Base-by-base conservation (phyloP, 92 coral and sea anemone species). In the Actinernus sp. region DNA sequence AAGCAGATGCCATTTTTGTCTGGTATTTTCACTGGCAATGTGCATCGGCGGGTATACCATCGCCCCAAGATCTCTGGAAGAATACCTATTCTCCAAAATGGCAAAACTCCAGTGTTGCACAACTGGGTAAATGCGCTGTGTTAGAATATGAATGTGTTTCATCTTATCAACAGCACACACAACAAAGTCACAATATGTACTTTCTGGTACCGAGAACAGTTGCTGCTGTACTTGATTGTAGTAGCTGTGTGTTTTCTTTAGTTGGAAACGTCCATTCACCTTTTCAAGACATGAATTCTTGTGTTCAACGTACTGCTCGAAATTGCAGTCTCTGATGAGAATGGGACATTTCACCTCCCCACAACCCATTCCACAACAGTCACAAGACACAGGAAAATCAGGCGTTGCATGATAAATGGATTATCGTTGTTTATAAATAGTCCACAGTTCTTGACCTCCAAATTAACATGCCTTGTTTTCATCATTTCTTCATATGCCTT, bases 311-410 rank as follows among this genome's bases (percentile, higher is more conserved):
- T 57, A 78, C 55, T 58, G 49, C 31, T 64, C 71, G 55, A 75
- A 77, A 18, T 67, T 66, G 34, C 62, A 58, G 36, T 62, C 85
- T 5, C 9, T 41, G 45, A 78, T 48, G 48, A 31, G 19, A 3
- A 55, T 14, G 3, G 78, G 85, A 26, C 85, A 78, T 33, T 78
- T 77, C 31, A 77, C 70, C 49, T 77, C 79, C 21, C 79, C 79
- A 44, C 70, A 71, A 19, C 59, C 59, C 14, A 19, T 17, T 3
- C 59, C 59, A 52, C 59, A 52, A 31, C 59, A 52, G 26, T 27
- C 3, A 56, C 63, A 56, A 8, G 63, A 56, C 8, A 24, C 18
- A 38, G 32, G 43, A 56, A 56, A 26, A 44, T 0, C 79, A 46
- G 71, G 80, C 5, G 61, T 72, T 32, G 76, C 68, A 65, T 65